Evolutionary conservation across 2,797 vertebrate species (phyloP), one percentile per base, ranked within the genome.

Genomic region (Coilia nasus): DNA sequence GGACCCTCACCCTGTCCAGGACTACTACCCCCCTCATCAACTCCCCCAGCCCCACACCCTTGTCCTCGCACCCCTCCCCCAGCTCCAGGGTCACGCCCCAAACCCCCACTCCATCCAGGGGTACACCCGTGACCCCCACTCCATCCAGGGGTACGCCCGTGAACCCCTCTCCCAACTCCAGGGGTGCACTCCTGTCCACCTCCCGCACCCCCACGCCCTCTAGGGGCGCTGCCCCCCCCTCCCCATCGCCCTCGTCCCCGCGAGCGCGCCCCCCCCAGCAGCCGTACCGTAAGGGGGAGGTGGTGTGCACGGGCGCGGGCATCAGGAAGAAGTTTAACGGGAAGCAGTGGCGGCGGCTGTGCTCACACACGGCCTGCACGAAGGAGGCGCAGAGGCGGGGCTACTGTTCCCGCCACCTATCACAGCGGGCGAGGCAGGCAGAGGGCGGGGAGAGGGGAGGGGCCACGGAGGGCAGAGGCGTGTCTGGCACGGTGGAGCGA

Each of bases 251-350:
- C 97, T 0, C 92, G 97, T 91, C 95, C 62, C 95, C 96, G 31
- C 95, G 96, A 31, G 0, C 95, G 97, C 64, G 97, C 97, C 0
- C 97, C 97, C 96, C 96, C 44, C 97, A 97, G 91, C 97, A 97
- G 91, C 97, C 97, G 87, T 98, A 98, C 86, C 98, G 98, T 88
- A 98, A 98, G 87, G 97, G 97, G 0, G 97, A 98, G 0, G 97
- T 98, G 83, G 97, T 98, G 0, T 98, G 97, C 89, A 98, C 97
- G 0, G 97, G 97, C 14, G 98, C 97, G 0, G 97, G 97, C 10
- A 97, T 98, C 71, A 96, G 97, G 0, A 98, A 98, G 92, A 98
- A 98, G 90, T 98, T 98, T 88, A 98, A 98, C 0, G 97, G 97
- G 28, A 98, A 98, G 92, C 97, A 98, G 85, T 98, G 97, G 97